Evolutionary conservation across 2,888 invertebrate genomes (phyloP), one percentile per base, ranked within the genome.

Genomic region (Mesorhabditis belari): DNA sequence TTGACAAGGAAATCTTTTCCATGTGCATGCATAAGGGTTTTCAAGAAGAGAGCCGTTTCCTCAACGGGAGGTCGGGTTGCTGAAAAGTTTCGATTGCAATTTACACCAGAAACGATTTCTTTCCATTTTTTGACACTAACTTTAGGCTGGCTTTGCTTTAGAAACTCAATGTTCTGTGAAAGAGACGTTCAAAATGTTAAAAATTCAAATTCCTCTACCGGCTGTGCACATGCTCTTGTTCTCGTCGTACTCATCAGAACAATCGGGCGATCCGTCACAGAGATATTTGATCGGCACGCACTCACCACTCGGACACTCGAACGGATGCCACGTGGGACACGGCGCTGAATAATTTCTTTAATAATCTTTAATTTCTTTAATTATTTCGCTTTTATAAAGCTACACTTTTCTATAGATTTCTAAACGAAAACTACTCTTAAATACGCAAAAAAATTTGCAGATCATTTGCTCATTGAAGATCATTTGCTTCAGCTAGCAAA

Each of bases 1-100:
- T 94, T 95, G 84, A 92, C 92, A 82, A 94, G 86, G 84, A 94
- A 94, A 85, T 94, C 92, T 71, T 92, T 92, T 67, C 94, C 94
- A 82, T 94, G 94, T 69, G 92, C 92, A 55, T 91, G 90, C 77
- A 95, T 86, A 74, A 95, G 86, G 24, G 92, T 92, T 82, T 93
- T 91, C 71, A 95, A 85, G 83, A 94, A 95, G 65, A 92, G 92
- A 52, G 92, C 90, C 0, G 93, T 94, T 83, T 94, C 94, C 83
- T 94, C 93, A 29, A 94, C 93, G 57, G 94, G 94, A 74, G 94
- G 94, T 80, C 94, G 87, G 83, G 92, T 93, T 24, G 94, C 94
- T 92, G 85, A 62, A 77, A 68, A 12, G 27, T 5, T n/a, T 26
- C 35, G 35, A 3, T 25, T 28, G 55, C 17, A 24, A 23, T 12